These are phyloP conservation scores for Doryteuthis pealeii DNA, from an alignment of 1,140 invertebrate species.

Conservation along the genomic window DNA sequence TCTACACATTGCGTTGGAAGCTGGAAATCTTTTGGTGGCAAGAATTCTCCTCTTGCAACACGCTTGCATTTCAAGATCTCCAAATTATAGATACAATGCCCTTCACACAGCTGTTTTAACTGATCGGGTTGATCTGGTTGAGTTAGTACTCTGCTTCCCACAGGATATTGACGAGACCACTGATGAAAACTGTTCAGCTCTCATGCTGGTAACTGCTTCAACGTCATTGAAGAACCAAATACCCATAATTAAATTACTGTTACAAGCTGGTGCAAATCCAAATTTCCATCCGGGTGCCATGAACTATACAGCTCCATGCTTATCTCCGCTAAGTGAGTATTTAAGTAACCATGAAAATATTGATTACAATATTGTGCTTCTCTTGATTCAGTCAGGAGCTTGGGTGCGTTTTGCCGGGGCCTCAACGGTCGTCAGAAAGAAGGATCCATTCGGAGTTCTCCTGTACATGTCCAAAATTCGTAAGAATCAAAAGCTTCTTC, in stretches of 20 bases:
- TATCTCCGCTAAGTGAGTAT: slow-evolving; percentile 82
- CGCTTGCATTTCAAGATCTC: slow-evolving; percentile 68
- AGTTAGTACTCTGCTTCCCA: slow-evolving; percentile 64
- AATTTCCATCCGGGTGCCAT: slow-evolving; percentile 67
- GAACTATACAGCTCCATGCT: slow-evolving; percentile 53
- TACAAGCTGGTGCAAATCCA: slow-evolving; percentile 59
- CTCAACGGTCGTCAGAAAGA: slow-evolving; percentile 19
- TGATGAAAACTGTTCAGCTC: slow-evolving; percentile 73
- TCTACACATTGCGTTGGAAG: slow-evolving; percentile 83
- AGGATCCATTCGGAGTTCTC: slow-evolving; percentile 46
- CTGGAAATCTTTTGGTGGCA: slow-evolving; percentile 73
- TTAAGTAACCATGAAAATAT: slow-evolving; percentile 71
- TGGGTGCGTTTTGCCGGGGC: slow-evolving; percentile 46
- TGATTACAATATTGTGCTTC: slow-evolving; percentile 68
- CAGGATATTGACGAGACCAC: slow-evolving; percentile 68
- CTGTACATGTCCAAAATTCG: slow-evolving; percentile 32
- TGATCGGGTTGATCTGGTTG: slow-evolving; percentile 64
- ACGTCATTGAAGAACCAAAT: slow-evolving; percentile 70
- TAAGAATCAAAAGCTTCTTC: slow-evolving; percentile 33
- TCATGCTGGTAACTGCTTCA: slow-evolving; percentile 85
- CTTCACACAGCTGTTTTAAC: slow-evolving; percentile 78
- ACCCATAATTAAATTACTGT: slow-evolving; percentile 69
- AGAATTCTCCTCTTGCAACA: slow-evolving; percentile 76
- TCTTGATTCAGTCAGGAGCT: slow-evolving; percentile 80
- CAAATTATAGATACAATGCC: slow-evolving; percentile 76